Evolutionary conservation across 1,140 invertebrate genomes (phyloP).

Genomic region (Aleiodes sp.): DNA sequence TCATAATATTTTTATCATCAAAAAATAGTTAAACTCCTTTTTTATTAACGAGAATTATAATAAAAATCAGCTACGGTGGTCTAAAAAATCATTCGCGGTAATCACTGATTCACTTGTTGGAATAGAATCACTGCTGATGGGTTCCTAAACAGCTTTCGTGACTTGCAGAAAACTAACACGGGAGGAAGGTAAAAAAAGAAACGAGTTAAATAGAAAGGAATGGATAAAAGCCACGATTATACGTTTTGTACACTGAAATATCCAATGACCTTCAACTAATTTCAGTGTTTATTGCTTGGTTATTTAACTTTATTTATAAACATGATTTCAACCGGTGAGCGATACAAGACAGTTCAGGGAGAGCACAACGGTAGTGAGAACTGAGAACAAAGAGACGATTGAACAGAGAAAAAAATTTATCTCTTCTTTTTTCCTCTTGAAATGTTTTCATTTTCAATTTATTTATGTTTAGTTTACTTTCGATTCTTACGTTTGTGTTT

Average conservation of each 20-base stretch:
- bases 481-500: not conserved
- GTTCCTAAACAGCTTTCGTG: slow-evolving; percentile 10
- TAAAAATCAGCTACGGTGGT: slow-evolving; percentile 29
- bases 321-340: not conserved
- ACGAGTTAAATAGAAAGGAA: too few relatives aligned
- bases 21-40: slow-evolving; percentile 19
- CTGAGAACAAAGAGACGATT: not conserved
- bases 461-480: not conserved
- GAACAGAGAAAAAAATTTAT: too few relatives aligned
- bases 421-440: not conserved
- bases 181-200: not conserved
- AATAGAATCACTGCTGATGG: slow-evolving; percentile 27
- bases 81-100: slow-evolving; percentile 25
- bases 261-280: not conserved
- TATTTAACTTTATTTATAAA: slow-evolving; percentile 13
- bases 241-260: slow-evolving; percentile 4
- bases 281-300: not conserved
- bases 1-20: not conserved
- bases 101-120: slow-evolving; percentile 27
- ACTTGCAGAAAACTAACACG: not conserved
- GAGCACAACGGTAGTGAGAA: not conserved
- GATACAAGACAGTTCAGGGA: not conserved
- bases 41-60: too few relatives aligned
- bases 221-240: not conserved
- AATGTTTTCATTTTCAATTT: not conserved